Evolutionary conservation across 2,113 vertebrate genomes (phyloP).

Genomic region (Nansenia antarctica): DNA sequence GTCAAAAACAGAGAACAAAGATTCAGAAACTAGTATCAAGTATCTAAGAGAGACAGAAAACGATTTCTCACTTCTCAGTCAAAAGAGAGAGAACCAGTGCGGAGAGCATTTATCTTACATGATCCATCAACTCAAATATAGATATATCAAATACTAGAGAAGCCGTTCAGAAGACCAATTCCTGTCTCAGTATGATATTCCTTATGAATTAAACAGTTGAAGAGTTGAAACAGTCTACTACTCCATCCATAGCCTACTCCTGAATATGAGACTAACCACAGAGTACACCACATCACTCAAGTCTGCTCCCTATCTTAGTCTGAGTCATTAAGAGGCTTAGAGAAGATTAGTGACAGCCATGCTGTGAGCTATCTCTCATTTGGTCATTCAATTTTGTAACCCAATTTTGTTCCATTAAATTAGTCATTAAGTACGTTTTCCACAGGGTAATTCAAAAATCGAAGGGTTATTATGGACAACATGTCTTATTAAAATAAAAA

Average conservation of each 20-base stretch:
- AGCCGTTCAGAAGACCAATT: not conserved
- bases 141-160: too few relatives aligned
- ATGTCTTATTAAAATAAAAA: too few relatives aligned
- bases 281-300: not conserved
- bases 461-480: too few relatives aligned
- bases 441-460: too few relatives aligned
- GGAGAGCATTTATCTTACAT: too few relatives aligned
- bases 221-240: too few relatives aligned
- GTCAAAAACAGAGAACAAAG: too few relatives aligned
- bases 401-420: not conserved
- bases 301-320: not conserved
- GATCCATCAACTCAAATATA: too few relatives aligned
- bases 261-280: not conserved
- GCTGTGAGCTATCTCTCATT: not conserved
- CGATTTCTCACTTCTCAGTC: too few relatives aligned
- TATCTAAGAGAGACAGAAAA: too few relatives aligned
- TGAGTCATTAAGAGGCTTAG: constrained; percentile 16
- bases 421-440: not conserved
- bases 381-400: not conserved
- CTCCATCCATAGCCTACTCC: not conserved
- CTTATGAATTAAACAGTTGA: not conserved
- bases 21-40: too few relatives aligned
- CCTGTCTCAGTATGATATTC: not conserved
- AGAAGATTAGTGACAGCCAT: not conserved
- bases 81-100: too few relatives aligned